phyloP scores from a whole-genome alignment of 2,113 vertebrate species.

The Sceloporus undulatus region DNA sequence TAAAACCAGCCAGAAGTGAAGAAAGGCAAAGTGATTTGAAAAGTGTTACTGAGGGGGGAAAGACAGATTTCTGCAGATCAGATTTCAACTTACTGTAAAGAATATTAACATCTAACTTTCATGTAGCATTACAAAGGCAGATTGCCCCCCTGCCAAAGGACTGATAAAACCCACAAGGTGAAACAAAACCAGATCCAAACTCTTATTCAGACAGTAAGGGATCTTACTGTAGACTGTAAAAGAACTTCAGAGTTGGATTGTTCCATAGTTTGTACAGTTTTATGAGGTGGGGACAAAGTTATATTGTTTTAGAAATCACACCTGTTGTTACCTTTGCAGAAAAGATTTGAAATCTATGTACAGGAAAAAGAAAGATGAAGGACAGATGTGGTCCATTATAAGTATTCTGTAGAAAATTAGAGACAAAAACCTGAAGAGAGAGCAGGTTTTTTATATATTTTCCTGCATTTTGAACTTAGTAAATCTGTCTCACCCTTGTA shows the following conservation, averaged over 20 bases:
- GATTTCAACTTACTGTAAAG: neutral
- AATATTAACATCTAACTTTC: neutral
- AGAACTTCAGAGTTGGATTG: neutral
- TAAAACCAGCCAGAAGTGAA: constrained; percentile 40
- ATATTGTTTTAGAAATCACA: neutral
- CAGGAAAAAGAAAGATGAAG: neutral
- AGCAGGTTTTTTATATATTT: neutral
- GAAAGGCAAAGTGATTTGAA: neutral
- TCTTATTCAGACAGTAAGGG: neutral
- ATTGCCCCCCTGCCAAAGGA: neutral
- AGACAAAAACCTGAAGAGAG: rapidly evolving
- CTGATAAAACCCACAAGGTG: neutral
- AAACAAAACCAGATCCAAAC: neutral
- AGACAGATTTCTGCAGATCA: neutral
- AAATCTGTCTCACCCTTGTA: neutral
- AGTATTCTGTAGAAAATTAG: rapidly evolving
- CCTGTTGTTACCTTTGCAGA: neutral
- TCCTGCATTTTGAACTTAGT: neutral
- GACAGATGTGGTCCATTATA: neutral
- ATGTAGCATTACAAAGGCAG: neutral
- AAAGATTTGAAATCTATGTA: neutral
- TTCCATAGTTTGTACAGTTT: neutral
- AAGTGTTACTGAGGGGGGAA: neutral
- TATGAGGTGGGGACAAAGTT: neutral
- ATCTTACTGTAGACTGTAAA: neutral